Conservation (phyloP, 2,113 vertebrate genomes). For the Fulica atra region DNA sequence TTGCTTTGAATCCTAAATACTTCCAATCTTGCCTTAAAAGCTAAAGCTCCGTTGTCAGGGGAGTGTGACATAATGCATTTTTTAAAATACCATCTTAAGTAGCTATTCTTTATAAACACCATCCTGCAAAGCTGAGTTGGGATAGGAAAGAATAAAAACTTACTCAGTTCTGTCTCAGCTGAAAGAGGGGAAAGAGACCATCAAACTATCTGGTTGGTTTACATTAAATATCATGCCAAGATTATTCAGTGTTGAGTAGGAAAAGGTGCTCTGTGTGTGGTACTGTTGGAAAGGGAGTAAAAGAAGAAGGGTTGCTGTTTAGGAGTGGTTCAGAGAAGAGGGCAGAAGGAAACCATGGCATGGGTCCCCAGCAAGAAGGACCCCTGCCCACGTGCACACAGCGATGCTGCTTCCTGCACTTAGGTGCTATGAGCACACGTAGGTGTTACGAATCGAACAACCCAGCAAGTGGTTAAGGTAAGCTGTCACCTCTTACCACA, state of each 20-base stretch:
- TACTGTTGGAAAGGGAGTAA: neutral
- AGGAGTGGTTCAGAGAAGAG: neutral
- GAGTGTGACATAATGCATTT: neutral
- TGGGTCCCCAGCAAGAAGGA: neutral
- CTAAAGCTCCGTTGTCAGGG: neutral
- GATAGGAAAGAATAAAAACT: neutral
- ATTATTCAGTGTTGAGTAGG: constrained; percentile 35
- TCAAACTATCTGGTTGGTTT: constrained; percentile 35
- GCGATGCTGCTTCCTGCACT: neutral
- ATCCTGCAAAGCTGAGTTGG: neutral
- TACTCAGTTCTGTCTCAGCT: neutral
- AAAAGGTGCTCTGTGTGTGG: neutral
- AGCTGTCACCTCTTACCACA: neutral
- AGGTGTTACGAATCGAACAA: neutral
- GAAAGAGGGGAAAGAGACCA: neutral
- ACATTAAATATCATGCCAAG: constrained; percentile 28
- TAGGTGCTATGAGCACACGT: neutral
- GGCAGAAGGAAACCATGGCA: neutral
- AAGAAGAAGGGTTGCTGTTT: constrained; percentile 12
- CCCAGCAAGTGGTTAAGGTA: neutral
- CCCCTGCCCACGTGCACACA: neutral
- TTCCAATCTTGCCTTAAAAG: neutral
- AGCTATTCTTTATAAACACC: neutral
- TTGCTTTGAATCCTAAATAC: neutral
- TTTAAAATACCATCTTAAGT: neutral